Evolutionary conservation across 2,797 vertebrate species (phyloP).

Genomic region (Taeniopygia guttata): DNA sequence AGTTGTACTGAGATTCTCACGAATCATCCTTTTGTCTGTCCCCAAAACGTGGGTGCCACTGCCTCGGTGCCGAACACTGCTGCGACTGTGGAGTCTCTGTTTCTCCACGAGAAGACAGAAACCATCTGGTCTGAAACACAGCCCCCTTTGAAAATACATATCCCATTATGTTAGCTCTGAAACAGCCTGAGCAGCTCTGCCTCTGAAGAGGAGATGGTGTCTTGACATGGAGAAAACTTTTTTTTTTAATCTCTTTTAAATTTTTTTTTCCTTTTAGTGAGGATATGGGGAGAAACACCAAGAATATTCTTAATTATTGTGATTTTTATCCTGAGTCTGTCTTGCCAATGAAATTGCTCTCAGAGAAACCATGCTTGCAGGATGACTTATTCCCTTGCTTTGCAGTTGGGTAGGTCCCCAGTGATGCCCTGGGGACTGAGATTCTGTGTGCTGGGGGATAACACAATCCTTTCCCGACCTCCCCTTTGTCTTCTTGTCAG

Average conservation of each 20-base stretch:
- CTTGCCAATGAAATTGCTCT: neutral
- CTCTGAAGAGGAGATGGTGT: slow-evolving; percentile 64
- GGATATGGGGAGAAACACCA: neutral
- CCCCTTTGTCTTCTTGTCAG: neutral
- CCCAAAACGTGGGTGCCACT: slow-evolving; percentile 77
- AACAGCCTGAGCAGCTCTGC: slow-evolving; percentile 69
- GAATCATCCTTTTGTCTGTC: slow-evolving; percentile 77
- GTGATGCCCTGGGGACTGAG: fast-evolving
- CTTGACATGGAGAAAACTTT: slow-evolving; percentile 61
- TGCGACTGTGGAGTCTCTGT: slow-evolving; percentile 75
- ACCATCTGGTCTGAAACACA: slow-evolving; percentile 81
- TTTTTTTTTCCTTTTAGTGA: neutral
- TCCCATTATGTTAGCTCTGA: slow-evolving; percentile 75
- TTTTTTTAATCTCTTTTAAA: neutral
- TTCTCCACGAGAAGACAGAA: slow-evolving; percentile 77
- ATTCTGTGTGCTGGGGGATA: neutral
- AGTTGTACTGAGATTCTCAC: slow-evolving; percentile 71
- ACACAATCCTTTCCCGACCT: neutral
- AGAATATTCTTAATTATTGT: neutral
- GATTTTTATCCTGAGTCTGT: neutral
- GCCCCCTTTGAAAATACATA: slow-evolving; percentile 79
- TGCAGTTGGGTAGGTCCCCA: neutral
- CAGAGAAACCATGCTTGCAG: neutral
- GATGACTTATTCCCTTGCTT: neutral
- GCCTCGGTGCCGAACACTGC: slow-evolving; percentile 75